phyloP scores from a whole-genome alignment of 1,140 invertebrate species.

The Drosophila ficusphila region DNA sequence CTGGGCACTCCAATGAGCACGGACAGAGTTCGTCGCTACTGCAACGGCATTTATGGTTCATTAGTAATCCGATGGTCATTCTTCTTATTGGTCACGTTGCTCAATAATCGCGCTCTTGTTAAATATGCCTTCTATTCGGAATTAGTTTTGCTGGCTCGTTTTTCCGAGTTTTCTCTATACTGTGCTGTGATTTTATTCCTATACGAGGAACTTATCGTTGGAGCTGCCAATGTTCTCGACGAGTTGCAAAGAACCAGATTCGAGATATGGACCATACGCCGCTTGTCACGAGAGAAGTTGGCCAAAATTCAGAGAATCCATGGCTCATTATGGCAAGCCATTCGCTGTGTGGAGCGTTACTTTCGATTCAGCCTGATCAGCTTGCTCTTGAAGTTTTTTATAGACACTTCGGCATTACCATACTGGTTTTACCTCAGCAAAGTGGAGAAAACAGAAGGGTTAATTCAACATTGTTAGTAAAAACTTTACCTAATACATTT shows the following conservation, averaged over 20 bases:
- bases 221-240: conserved; percentile 5
- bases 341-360: conserved; percentile 36
- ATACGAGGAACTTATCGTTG: conserved; percentile 39
- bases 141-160: conserved; percentile 30
- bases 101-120: neutral
- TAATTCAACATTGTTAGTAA: conserved; percentile 22
- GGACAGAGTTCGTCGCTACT: conserved; percentile 17
- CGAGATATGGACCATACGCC: conserved; percentile 25
- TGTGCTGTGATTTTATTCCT: conserved; percentile 25
- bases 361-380: conserved; percentile 45
- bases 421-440: conserved; percentile 54
- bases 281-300: conserved; percentile 18
- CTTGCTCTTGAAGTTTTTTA: conserved; percentile 38
- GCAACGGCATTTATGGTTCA: conserved; percentile 6
- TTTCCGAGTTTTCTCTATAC: conserved; percentile 47
- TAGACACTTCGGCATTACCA: conserved; percentile 35
- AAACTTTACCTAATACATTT: neutral
- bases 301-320: conserved; percentile 28
- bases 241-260: conserved; percentile 17
- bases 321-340: conserved; percentile 34
- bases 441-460: neutral
- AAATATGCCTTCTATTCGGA: conserved; percentile 47
- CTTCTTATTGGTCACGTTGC: neutral
- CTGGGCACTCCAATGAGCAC: conserved; percentile 10
- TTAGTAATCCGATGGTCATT: neutral